Base-by-base conservation (phyloP, 2,888 invertebrate genomes). In the Drosophila quinaria region DNA sequence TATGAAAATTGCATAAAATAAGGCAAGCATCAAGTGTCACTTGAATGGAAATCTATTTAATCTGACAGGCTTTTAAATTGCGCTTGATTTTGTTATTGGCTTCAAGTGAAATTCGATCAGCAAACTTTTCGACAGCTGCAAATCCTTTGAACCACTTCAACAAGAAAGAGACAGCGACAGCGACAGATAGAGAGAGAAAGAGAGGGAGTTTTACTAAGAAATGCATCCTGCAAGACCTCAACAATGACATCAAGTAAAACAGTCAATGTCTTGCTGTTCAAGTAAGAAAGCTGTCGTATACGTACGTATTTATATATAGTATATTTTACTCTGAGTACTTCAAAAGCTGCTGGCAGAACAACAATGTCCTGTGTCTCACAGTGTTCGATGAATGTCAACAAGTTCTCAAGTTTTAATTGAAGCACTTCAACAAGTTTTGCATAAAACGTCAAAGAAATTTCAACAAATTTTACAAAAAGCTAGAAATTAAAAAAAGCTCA, bases 371-470 rank as follows among this genome's bases (percentile, higher is more conserved):
- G 56, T 70, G 64, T 61, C 61, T 22, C 44, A 56, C 35, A 56
- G 72, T 87, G 82, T 87, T 87, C 83, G 75, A 84, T 84, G 73
- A 81, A 73, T 81, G 83, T 84, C 87, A 84, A 81, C 85, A 84
- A 87, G 87, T 78, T 87, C 72, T 71, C 75, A 84, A 87, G 78
- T 84, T 87, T 80, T 85, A 87, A 84, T 87, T 87, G 85, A 87
- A 84, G 80, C 87, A 81, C 87, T 84, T 87, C 75, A 74, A 58
- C 68, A 75, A 82, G 73, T 82, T 80, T 46, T 63, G 59, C 70
- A 65, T 68, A 62, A 52, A 72, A 70, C 56, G 73, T 60, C 74
- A 77, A 75, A 73, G 70, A 74, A 74, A 65, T 64, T 61, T 54
- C 42, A 56, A 69, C 74, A 67, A 39, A 59, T 72, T 68, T 46